Base-by-base conservation (phyloP, 2,113 vertebrate species). In the Amia ocellicauda region DNA sequence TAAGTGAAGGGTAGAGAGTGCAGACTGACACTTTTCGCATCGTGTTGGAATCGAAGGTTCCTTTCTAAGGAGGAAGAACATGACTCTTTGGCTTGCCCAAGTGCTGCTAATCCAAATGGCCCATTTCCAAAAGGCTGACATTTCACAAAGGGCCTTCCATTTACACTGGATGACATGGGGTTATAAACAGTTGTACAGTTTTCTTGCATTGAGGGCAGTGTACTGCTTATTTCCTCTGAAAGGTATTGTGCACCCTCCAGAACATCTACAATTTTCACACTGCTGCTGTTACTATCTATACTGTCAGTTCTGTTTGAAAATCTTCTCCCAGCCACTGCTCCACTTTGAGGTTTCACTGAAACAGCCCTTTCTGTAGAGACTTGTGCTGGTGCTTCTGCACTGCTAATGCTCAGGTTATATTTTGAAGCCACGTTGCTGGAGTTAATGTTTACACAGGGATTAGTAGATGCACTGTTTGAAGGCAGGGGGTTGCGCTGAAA, bases 1-100 rank as follows among this genome's bases (percentile, higher is more conserved):
- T 95, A 95, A 13, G 77, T 89, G 74, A 94, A 93, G 1, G 91
- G 88, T 36, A 78, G 77, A n/a, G 80, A 85, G 78, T 81, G 72
- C 14, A 91, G 58, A 20, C 64, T 73, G 40, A 16, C 23, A n/a
- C n/a, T n/a, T 7, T 54, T 54, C n/a, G 24, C 82, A 74, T 29
- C 71, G 67, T 82, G 80, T 76, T 84, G 79, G 52, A 88, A 79
- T 4, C n/a, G 13, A 47, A 47, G 5, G 16, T 19, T 17, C 45
- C 3, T 47, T 47, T 47, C 5, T 47, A 47, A 47, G n/a, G 45
- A 4, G 13, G 16, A 13, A 16, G 45, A 47, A 19, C 14, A n/a
- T 47, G 45, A 47, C 14, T 19, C 45, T 7, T 47, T n/a, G n/a
- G n/a, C n/a, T n/a, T n/a, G n/a, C n/a, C n/a, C 13, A 47, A 5